Conservation (phyloP, 1,140 invertebrate genomes). For the Grapholita molesta region DNA sequence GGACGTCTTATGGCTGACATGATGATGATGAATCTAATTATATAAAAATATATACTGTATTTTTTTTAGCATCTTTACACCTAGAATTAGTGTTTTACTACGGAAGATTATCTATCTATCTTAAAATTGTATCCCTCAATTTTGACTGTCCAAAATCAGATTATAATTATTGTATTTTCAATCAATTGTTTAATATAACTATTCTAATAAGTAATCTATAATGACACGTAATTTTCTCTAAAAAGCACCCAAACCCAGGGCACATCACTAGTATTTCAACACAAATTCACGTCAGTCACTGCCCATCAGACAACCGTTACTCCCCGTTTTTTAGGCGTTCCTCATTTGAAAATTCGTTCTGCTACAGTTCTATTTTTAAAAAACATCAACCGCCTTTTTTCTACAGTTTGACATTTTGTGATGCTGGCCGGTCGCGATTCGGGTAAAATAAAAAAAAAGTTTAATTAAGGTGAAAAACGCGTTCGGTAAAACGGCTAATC, state of each 20-base stretch:
- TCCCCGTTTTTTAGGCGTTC: conserved; percentile 41
- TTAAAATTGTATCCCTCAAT: no score
- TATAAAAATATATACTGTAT: no score
- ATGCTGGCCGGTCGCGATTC: neutral
- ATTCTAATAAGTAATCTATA: neutral
- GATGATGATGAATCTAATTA: no score
- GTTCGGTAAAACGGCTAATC: neutral
- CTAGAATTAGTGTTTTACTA: no score
- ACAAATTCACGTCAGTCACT: conserved; percentile 21
- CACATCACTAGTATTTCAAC: neutral
- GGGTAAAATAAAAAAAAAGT: conserved; percentile 4
- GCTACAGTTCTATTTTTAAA: conserved; percentile 40
- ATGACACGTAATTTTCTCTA: neutral
- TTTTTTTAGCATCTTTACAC: no score
- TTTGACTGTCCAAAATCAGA: no score
- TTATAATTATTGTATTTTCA: no score
- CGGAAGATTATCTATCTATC: no score
- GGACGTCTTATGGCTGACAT: no score
- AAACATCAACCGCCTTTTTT: conserved; percentile 19
- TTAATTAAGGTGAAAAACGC: conserved; percentile 3
- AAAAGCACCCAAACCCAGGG: neutral
- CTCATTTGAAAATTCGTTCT: conserved; percentile 48
- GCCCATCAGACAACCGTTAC: conserved; percentile 37
- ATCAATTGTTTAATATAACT: no score
- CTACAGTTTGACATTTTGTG: conserved; percentile 11